These are phyloP conservation scores for Propithecus coquereli DNA, from an alignment of 2,113 vertebrate genomes.

Conservation along the genomic window DNA sequence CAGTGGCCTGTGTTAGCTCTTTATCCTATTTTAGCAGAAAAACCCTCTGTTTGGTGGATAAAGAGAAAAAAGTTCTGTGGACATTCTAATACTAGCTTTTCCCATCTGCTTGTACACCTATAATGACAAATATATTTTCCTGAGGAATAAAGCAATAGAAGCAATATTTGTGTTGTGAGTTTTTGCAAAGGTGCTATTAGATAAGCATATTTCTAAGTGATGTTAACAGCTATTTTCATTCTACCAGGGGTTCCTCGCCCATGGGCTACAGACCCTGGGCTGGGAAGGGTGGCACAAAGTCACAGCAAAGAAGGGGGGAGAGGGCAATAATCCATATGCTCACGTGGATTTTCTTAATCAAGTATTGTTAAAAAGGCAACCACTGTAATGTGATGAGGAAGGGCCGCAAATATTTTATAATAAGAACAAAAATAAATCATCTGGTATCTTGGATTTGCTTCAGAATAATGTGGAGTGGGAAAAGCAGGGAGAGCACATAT, in stretches of 20 bases:
- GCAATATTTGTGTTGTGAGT: neutral
- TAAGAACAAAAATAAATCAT: neutral
- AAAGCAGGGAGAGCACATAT: neutral
- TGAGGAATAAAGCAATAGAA: neutral
- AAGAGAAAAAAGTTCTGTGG: neutral
- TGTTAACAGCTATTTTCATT: neutral
- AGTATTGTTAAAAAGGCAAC: neutral
- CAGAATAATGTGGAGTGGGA: neutral
- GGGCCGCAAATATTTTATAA: neutral
- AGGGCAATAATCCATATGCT: neutral
- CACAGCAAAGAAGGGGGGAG: neutral
- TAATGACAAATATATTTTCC: neutral
- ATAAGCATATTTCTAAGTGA: neutral
- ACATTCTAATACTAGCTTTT: neutral
- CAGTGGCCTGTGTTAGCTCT: neutral
- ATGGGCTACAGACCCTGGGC: neutral
- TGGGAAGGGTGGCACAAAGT: neutral
- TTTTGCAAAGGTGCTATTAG: neutral
- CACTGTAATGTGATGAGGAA: neutral
- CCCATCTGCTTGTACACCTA: neutral
- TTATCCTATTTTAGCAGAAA: neutral
- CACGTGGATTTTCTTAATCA: neutral
- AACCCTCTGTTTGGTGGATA: neutral
- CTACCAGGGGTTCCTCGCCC: neutral
- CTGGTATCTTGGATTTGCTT: neutral